These are phyloP conservation scores for Heliornis fulica DNA, from an alignment of 2,113 vertebrate species.

Conservation along the genomic window DNA sequence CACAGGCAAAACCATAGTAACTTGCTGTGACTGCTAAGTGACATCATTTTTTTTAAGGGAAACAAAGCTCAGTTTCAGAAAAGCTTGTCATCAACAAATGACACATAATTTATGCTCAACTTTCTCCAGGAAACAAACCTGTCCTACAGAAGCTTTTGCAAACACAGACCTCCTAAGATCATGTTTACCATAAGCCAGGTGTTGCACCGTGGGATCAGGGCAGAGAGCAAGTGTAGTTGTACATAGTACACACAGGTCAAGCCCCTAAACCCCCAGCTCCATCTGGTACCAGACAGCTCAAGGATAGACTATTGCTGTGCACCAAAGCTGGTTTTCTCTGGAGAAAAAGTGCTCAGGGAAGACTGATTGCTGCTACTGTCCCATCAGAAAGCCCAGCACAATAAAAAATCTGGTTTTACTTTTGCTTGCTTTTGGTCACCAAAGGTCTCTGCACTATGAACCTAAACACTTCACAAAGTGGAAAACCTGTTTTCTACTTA, in stretches of 20 bases:
- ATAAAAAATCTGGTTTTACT: neutral
- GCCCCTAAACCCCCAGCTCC: neutral
- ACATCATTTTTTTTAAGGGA: neutral
- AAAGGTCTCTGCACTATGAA: neutral
- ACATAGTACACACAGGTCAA: neutral
- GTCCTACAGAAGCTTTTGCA: neutral
- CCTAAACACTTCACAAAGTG: neutral
- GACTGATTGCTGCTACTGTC: neutral
- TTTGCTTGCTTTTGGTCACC: neutral
- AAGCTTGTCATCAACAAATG: neutral
- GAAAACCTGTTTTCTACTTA: neutral
- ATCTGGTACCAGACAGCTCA: neutral
- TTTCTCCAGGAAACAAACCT: neutral
- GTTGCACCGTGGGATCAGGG: neutral
- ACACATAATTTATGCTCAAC: neutral
- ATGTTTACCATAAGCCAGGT: neutral
- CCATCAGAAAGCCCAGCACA: neutral
- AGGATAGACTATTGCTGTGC: neutral
- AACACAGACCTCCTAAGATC: neutral
- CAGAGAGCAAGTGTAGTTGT: neutral
- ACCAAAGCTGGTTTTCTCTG: neutral
- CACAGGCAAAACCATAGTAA: neutral
- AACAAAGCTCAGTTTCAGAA: neutral
- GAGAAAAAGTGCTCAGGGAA: neutral
- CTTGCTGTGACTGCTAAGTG: neutral